These are phyloP conservation scores for Anthrax anthrax DNA, from an alignment of 2,888 invertebrate genomes.

Conservation along the genomic window DNA sequence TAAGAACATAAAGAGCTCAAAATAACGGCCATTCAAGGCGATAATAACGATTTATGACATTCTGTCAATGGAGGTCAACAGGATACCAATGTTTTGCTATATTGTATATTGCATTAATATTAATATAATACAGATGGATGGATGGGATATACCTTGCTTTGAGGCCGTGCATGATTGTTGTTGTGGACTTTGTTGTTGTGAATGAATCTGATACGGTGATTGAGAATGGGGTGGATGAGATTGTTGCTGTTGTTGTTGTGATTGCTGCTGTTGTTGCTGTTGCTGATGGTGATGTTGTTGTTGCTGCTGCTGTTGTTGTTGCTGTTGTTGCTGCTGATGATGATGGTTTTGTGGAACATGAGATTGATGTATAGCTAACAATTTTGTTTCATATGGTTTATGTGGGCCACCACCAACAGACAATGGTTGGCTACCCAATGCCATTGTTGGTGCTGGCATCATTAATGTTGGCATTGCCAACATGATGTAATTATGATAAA, in stretches of 20 bases:
- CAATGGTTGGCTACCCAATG: constrained; percentile 33
- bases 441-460: constrained; percentile 37
- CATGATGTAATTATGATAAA: constrained; percentile 17
- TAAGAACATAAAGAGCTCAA: too few species aligned
- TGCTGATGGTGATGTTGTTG: constrained; percentile 18
- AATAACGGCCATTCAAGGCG: neutral
- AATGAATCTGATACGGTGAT: constrained; percentile 33
- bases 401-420: constrained; percentile 27
- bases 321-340: constrained; percentile 14
- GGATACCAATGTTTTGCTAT: neutral
- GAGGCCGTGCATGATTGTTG: constrained; percentile 29
- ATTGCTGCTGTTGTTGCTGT: constrained; percentile 27
- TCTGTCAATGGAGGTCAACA: constrained; percentile 7
- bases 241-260: constrained; percentile 34
- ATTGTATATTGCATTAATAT: neutral
- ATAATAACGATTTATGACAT: constrained; percentile 8
- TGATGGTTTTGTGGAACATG: constrained; percentile 27
- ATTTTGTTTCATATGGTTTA: constrained; percentile 35
- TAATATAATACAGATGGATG: neutral
- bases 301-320: constrained; percentile 21
- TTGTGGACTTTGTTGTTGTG: constrained; percentile 35
- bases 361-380: constrained; percentile 35
- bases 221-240: constrained; percentile 27
- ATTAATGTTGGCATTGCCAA: constrained; percentile 37
- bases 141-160: constrained; percentile 30